Percentiles rank a stretch among this genome's conserved stretches.
Evolutionary conservation across 2,113 vertebrate genomes (phyloP).

Genomic region (Leucosticte australis): DNA sequence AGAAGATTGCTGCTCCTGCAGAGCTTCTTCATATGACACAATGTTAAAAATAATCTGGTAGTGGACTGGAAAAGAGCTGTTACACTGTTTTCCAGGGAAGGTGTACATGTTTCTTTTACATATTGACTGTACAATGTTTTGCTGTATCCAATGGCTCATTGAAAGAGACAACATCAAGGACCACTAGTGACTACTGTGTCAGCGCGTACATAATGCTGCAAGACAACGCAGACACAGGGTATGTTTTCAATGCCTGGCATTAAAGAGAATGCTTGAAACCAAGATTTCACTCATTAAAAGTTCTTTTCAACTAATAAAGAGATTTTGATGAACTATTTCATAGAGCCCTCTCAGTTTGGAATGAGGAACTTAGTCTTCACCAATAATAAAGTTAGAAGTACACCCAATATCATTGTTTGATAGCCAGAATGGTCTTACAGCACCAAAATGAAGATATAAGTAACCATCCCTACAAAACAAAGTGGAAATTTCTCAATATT

Average conservation of each 20-base stretch:
- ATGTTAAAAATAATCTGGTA: not conserved
- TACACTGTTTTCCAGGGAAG: not conserved
- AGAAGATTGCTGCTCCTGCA: not conserved
- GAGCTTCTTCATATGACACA: not conserved
- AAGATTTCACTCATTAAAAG: not conserved
- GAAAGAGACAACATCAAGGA: not conserved
- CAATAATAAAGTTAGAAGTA: not conserved
- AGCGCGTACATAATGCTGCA: not conserved
- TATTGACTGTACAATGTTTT: not conserved
- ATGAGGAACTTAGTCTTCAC: not conserved
- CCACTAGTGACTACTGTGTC: fast-evolving
- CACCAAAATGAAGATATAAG: not conserved
- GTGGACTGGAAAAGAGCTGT: not conserved
- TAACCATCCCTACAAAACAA: not conserved
- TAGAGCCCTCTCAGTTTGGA: not conserved
- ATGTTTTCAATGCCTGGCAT: not conserved
- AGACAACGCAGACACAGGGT: not conserved
- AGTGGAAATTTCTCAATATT: not conserved
- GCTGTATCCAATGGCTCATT: not conserved
- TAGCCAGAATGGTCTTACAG: not conserved
- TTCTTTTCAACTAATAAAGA: not conserved
- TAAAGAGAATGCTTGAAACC: not conserved
- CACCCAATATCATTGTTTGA: not conserved
- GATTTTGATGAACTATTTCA: not conserved
- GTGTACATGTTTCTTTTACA: not conserved